Evolutionary conservation across 2,888 invertebrate genomes (phyloP), one percentile per base, ranked within the genome.

Genomic region (Cheilosia soror): DNA sequence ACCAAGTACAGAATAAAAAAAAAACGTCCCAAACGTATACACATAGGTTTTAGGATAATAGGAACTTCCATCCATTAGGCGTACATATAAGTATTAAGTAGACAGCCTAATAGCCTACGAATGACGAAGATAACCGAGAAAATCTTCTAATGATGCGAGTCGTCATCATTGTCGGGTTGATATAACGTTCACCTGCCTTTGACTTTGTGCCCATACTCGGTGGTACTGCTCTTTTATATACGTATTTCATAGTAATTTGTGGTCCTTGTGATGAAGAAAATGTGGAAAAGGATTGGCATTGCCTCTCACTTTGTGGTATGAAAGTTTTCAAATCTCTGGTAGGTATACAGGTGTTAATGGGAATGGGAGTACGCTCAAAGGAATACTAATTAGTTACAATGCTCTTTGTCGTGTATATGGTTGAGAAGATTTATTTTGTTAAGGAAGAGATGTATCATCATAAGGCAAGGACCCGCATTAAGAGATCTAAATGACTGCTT

Each of bases 311-410:
- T 15, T 40, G 47, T 63, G 31, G 5, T n/a, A 58, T 9, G 20
- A 47, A 53, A 66, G 25, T 53, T 75, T 75, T 68, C 29, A 80
- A 65, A 53, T 68, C 68, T 69, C 42, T 49, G 6, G 37, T 76
- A 47, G 6, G 37, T 76, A 47, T 81, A 37, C 42, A 49, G 63
- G 81, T 69, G 81, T 69, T 76, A 76, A 81, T 81, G 76, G 68
- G 33, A 76, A 81, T 81, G 76, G 68, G 33, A 33, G 27, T 5
- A 27, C 20, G 3, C 40, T 57, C 55, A 57, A 68, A 42, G 63
- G 80, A 75, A 69, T 63, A 51, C 49, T 75, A 80, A 80, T 80
- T 68, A 80, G 75, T 55, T 68, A n/a, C 44, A 55, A 42, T 76
- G 55, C 6, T n/a, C 47, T 55, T 57, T 55, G 25, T 47, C 60